These are phyloP conservation scores for Drosophila meridionalis DNA, from an alignment of 2,888 invertebrate genomes.

Conservation along the genomic window DNA sequence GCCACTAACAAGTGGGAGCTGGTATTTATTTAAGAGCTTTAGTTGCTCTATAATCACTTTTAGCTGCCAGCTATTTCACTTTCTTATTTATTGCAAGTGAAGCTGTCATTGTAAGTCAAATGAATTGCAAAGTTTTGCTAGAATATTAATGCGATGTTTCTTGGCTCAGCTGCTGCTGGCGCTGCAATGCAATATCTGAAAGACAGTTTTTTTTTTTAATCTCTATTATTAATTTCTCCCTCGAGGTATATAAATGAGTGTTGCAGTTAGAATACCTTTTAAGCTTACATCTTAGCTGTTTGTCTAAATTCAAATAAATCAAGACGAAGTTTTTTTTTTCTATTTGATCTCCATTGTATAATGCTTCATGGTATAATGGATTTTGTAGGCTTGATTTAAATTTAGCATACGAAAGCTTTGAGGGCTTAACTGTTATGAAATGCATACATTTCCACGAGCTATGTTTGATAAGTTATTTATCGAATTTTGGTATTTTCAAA, in stretches of 20 bases:
- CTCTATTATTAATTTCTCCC: neutral
- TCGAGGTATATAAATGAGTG: neutral
- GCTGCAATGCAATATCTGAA: neutral
- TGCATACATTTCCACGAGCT: neutral
- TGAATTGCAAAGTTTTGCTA: neutral
- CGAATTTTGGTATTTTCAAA: neutral
- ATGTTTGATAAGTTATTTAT: neutral
- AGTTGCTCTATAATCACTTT: neutral
- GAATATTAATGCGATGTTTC: neutral
- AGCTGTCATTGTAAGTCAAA: neutral
- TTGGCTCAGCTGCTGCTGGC: neutral
- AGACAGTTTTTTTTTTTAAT: neutral
- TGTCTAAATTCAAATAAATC: neutral
- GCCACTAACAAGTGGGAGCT: neutral
- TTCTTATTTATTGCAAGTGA: constrained; percentile 3
- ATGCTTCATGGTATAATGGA: neutral
- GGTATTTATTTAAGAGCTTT: neutral
- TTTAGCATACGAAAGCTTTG: neutral
- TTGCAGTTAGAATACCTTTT: neutral
- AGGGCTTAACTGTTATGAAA: neutral
- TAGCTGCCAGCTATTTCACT: neutral
- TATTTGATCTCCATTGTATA: neutral
- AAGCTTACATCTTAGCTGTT: neutral
- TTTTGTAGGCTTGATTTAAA: neutral
- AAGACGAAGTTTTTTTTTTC: neutral